Evolutionary conservation across 2,797 vertebrate species (phyloP).

Genomic region (Sebastes diaconus): DNA sequence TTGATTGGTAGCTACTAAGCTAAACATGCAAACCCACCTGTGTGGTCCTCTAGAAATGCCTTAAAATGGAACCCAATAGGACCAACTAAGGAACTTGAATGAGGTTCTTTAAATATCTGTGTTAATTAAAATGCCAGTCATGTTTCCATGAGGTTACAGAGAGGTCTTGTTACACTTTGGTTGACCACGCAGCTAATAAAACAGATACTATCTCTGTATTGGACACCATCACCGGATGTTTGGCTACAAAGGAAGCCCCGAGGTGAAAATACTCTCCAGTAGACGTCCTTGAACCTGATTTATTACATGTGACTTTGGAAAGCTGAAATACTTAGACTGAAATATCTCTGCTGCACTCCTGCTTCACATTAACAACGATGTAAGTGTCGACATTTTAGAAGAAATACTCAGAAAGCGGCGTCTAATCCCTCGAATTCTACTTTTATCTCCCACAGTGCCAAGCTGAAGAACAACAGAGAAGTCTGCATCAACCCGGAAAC

Average conservation of each 20-base stretch:
- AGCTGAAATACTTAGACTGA: not conserved
- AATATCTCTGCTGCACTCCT: not conserved
- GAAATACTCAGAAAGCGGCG: not conserved
- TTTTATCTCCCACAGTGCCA: constrained; percentile 76
- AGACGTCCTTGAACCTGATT: constrained; percentile 19
- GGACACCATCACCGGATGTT: constrained; percentile 5
- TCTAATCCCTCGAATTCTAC: not conserved
- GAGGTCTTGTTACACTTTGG: constrained; percentile 29
- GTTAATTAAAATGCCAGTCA: constrained; percentile 29
- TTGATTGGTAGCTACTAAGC: not conserved
- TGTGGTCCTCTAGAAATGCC: not conserved
- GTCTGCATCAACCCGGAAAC: constrained; percentile 97
- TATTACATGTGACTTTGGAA: constrained; percentile 21
- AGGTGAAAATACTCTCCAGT: constrained; percentile 14
- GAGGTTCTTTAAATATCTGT: not conserved
- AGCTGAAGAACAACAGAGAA: constrained; percentile 92
- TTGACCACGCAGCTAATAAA: constrained; percentile 2
- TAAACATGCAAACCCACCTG: not conserved
- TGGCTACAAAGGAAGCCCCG: constrained; percentile 1
- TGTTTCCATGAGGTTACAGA: constrained; percentile 16
- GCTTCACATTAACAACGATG: not conserved
- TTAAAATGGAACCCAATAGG: not conserved
- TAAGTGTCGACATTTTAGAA: not conserved
- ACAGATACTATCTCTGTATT: constrained; percentile 20
- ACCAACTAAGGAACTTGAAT: not conserved